Evolutionary conservation across 1,140 invertebrate genomes (phyloP).

Genomic region (Diprion similis): DNA sequence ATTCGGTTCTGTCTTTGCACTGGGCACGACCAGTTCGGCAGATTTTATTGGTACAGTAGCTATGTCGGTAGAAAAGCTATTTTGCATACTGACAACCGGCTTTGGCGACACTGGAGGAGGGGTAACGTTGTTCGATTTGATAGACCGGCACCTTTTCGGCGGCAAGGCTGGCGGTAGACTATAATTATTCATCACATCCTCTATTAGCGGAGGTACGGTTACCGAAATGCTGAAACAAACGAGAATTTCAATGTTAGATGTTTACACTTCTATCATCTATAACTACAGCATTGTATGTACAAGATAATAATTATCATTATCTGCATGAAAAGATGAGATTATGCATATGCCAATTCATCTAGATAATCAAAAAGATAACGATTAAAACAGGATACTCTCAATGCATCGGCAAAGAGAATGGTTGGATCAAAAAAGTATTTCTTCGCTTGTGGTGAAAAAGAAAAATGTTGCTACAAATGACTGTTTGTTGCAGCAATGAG

Average conservation of each 20-base stretch:
- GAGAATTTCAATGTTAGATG: constrained; percentile 19
- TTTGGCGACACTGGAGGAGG: constrained; percentile 57
- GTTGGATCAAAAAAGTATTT: too few relatives aligned
- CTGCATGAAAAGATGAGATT: too few relatives aligned
- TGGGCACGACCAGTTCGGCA: constrained; percentile 25
- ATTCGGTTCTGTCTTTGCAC: constrained; percentile 44
- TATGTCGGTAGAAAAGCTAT: constrained; percentile 47
- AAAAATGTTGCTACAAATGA: too few relatives aligned
- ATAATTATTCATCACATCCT: constrained; percentile 49
- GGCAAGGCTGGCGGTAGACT: constrained; percentile 78
- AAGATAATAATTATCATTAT: too few relatives aligned
- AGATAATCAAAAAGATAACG: too few relatives aligned
- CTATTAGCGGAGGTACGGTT: constrained; percentile 48
- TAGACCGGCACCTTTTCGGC: constrained; percentile 71
- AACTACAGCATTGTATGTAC: too few relatives aligned
- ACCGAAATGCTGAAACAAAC: constrained; percentile 42
- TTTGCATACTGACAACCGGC: constrained; percentile 49
- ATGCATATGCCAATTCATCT: too few relatives aligned
- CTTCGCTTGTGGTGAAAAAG: too few relatives aligned
- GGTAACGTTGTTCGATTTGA: constrained; percentile 51
- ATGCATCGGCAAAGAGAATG: too few relatives aligned
- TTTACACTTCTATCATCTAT: background rate
- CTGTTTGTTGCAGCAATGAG: too few relatives aligned
- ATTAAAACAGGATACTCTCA: too few relatives aligned
- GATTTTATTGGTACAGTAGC: constrained; percentile 51